Evolutionary conservation across 2,888 invertebrate genomes (phyloP).

Genomic region (Trichopria drosophilae): DNA sequence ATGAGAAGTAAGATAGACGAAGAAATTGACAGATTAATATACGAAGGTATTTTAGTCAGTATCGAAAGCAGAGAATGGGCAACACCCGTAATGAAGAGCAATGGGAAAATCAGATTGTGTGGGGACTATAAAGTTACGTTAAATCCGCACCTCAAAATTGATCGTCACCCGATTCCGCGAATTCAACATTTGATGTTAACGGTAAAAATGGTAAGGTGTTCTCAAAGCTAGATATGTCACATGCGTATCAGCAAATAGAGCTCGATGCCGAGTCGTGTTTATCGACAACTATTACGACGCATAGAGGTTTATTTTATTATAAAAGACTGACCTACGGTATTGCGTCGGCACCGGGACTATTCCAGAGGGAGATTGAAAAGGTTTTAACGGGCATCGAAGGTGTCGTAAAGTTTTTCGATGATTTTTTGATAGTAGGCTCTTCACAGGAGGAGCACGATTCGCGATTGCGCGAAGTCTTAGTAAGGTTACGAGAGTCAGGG

Average conservation of each 20-base stretch:
- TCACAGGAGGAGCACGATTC: slow-evolving; percentile 42
- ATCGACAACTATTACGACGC: slow-evolving; percentile 44
- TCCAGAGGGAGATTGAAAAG: too few relatives aligned
- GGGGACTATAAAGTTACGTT: slow-evolving; percentile 48
- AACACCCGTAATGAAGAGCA: slow-evolving; percentile 47
- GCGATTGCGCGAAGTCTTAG: slow-evolving; percentile 32
- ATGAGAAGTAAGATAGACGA: slow-evolving; percentile 35
- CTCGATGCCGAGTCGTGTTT: slow-evolving; percentile 41
- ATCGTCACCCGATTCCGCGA: slow-evolving; percentile 34
- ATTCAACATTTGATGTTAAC: slow-evolving; percentile 30
- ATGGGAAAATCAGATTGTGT: slow-evolving; percentile 45
- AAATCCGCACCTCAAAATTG: slow-evolving; percentile 40
- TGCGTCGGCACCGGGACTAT: too few relatives aligned
- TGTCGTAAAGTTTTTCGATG: slow-evolving; percentile 50
- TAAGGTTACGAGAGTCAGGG: slow-evolving; percentile 13
- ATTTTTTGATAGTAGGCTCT: slow-evolving; percentile 49
- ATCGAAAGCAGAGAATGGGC: slow-evolving; percentile 43
- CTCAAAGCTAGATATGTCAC: too few relatives aligned
- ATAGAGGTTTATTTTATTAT: slow-evolving; percentile 49
- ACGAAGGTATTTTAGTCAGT: slow-evolving; percentile 27
- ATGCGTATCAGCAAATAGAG: too few relatives aligned
- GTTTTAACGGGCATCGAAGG: too few relatives aligned
- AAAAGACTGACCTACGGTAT: too few relatives aligned
- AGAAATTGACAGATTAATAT: slow-evolving; percentile 35
- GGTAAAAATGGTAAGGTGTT: too few relatives aligned